Conservation (phyloP, 2,888 invertebrate genomes). For the Xestia rhomboidea region DNA sequence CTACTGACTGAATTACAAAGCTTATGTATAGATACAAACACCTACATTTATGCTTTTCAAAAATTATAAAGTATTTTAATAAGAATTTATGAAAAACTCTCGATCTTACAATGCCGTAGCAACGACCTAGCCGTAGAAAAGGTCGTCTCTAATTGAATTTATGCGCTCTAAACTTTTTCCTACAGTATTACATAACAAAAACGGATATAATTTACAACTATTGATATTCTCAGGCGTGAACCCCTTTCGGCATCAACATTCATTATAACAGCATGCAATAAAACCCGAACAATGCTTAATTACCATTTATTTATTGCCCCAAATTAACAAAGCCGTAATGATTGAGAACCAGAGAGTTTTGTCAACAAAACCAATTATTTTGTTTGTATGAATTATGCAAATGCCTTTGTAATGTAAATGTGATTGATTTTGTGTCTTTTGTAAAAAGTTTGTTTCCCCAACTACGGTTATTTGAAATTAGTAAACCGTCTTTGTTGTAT, state of each 20-base stretch:
- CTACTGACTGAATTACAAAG: not conserved
- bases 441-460: slow-evolving; percentile 29
- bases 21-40: not conserved
- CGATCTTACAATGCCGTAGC: not conserved
- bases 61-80: not conserved
- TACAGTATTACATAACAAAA: slow-evolving; percentile 41
- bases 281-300: slow-evolving; percentile 69
- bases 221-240: slow-evolving; percentile 63
- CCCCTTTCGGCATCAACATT: slow-evolving; percentile 65
- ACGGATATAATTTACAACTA: slow-evolving; percentile 63
- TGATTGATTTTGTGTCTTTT: slow-evolving; percentile 49
- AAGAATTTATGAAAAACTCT: not conserved
- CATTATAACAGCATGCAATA: slow-evolving; percentile 65
- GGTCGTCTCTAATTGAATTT: slow-evolving; percentile 47
- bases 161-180: slow-evolving; percentile 47
- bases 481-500: not conserved
- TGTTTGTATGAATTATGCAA: slow-evolving; percentile 73
- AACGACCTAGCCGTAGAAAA: slow-evolving; percentile 13
- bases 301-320: slow-evolving; percentile 71
- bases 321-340: slow-evolving; percentile 69
- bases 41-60: not conserved
- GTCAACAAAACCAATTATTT: slow-evolving; percentile 66
- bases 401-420: slow-evolving; percentile 61
- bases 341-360: slow-evolving; percentile 58
- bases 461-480: slow-evolving; percentile 38